These are phyloP conservation scores for Nibea albiflora DNA, from an alignment of 2,113 vertebrate genomes.

Conservation along the genomic window DNA sequence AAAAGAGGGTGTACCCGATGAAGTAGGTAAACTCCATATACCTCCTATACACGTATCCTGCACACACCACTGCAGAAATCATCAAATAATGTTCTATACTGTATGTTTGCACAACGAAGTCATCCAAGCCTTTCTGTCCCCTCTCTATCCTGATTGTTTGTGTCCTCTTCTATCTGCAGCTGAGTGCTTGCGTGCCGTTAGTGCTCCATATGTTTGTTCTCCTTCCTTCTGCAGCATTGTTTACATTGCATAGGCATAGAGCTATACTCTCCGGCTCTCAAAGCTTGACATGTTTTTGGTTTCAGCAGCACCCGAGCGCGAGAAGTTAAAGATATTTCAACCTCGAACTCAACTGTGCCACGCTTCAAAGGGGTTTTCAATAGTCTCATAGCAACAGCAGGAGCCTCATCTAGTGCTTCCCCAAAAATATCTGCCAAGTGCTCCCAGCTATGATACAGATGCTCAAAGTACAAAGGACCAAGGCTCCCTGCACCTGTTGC, in stretches of 20 bases:
- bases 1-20: too few species aligned
- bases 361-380: slow-evolving; percentile 45
- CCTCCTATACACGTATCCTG: too few species aligned
- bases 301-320: slow-evolving; percentile 24
- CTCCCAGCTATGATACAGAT: slow-evolving; percentile 55
- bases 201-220: background rate
- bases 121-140: background rate
- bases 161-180: background rate
- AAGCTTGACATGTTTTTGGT: background rate
- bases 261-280: background rate
- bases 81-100: too few species aligned
- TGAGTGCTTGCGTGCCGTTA: too few species aligned
- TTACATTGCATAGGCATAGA: background rate
- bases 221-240: background rate
- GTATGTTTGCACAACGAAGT: too few species aligned
- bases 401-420: slow-evolving; percentile 31
- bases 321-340: slow-evolving; percentile 37
- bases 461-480: slow-evolving; percentile 58
- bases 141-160: background rate
- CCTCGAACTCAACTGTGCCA: slow-evolving; percentile 20
- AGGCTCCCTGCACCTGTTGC: slow-evolving; percentile 50
- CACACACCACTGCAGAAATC: too few species aligned
- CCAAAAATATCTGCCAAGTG: slow-evolving; percentile 55
- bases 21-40: too few species aligned
- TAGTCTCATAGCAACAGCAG: slow-evolving; percentile 45